phyloP scores from a whole-genome alignment of 1,140 invertebrate genomes.

The Macrobrachium nipponense region DNA sequence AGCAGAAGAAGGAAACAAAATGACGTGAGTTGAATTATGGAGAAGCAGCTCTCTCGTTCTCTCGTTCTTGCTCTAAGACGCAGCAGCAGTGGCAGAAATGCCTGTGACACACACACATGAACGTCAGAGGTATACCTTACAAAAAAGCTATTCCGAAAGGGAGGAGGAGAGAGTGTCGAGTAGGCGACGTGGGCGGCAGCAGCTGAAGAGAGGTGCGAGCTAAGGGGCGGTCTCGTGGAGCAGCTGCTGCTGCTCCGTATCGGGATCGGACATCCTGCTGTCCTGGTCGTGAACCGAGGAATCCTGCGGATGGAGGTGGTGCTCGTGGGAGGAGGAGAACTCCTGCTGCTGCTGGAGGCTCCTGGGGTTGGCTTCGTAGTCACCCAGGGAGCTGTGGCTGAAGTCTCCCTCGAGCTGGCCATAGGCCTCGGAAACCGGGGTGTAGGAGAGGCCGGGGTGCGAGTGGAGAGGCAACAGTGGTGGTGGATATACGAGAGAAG shows the following conservation, averaged over 20 bases:
- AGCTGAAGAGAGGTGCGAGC: not conserved
- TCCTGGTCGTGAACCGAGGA: slow-evolving; percentile 34
- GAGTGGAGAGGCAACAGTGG: slow-evolving; percentile 15
- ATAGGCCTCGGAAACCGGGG: slow-evolving; percentile 40
- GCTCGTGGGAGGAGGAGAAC: slow-evolving; percentile 29
- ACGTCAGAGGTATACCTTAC: too few relatives aligned
- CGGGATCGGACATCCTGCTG: slow-evolving; percentile 36
- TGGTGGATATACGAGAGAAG: slow-evolving; percentile 24
- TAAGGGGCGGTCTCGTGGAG: slow-evolving; percentile 45
- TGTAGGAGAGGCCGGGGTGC: slow-evolving; percentile 15
- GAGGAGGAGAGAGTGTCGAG: slow-evolving; percentile 12
- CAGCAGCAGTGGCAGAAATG: too few relatives aligned
- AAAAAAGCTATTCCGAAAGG: slow-evolving; percentile 1
- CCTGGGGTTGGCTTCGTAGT: slow-evolving; percentile 27
- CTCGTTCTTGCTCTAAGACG: too few relatives aligned
- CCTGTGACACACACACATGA: too few relatives aligned
- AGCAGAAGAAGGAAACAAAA: too few relatives aligned
- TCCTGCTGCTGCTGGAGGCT: slow-evolving; percentile 4
- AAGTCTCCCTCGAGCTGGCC: slow-evolving; percentile 42
- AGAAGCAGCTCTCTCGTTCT: too few relatives aligned
- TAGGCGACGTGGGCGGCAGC: slow-evolving; percentile 10
- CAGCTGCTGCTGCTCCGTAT: slow-evolving; percentile 28
- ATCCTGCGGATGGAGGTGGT: slow-evolving; percentile 27
- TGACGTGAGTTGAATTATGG: too few relatives aligned
- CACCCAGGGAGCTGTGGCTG: slow-evolving; percentile 23